Percentiles rank a stretch among this genome's conserved stretches.
Conservation (phyloP, 2,113 vertebrate species). For the Brienomyrus longianalis region DNA sequence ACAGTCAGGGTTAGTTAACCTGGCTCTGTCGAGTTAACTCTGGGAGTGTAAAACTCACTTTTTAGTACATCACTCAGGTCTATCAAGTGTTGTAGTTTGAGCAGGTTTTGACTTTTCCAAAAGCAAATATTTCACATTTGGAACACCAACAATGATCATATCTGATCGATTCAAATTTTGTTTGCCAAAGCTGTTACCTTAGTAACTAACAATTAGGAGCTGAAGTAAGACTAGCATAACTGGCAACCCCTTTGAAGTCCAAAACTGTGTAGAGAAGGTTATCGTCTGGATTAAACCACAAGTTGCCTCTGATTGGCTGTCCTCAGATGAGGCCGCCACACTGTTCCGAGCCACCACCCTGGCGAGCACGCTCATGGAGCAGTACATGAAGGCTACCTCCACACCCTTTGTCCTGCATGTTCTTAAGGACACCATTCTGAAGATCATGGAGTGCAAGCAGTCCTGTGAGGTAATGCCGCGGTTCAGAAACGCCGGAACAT, state of each 20-base stretch:
- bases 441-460: slow-evolving; percentile 97
- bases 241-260: background rate
- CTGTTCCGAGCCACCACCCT: slow-evolving; percentile 92
- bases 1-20: background rate
- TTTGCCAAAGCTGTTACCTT: background rate
- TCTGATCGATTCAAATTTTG: background rate
- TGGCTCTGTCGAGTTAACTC: background rate
- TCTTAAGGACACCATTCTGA: slow-evolving; percentile 88
- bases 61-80: background rate
- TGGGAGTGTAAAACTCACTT: background rate
- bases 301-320: slow-evolving; percentile 14
- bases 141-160: background rate
- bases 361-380: slow-evolving; percentile 95
- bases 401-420: slow-evolving; percentile 91
- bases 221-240: background rate
- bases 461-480: slow-evolving; percentile 79
- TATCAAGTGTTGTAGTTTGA: background rate
- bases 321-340: slow-evolving; percentile 87
- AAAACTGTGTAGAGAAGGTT: background rate
- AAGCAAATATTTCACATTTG: background rate
- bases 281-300: background rate
- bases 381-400: slow-evolving; percentile 97
- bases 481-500: background rate
- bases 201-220: background rate
- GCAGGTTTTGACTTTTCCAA: background rate